A percentile compares a stretch with the other conserved stretches of the same genome.
phyloP scores from a whole-genome alignment of 1,140 invertebrate species.

The Drosophila teissieri region DNA sequence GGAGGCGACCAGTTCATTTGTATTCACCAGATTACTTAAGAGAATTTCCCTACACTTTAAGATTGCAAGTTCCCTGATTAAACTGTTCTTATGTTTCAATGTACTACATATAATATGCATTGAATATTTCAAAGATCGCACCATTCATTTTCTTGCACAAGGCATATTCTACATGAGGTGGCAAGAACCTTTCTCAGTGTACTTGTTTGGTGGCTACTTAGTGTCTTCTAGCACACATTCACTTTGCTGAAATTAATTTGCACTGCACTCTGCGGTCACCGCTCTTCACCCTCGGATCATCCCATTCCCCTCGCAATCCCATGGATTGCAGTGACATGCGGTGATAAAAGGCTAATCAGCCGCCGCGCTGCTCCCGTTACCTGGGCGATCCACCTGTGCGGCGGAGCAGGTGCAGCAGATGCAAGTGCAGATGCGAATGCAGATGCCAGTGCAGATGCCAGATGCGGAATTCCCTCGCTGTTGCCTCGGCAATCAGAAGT shows the following conservation, averaged over 20 bases:
- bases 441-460: constrained; percentile 60
- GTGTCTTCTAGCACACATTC: constrained; percentile 25
- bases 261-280: constrained; percentile 50
- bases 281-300: constrained; percentile 5
- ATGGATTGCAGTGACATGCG: constrained; percentile 11
- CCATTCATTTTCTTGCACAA: too few species aligned
- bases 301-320: not conserved
- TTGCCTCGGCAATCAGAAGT: constrained; percentile 26
- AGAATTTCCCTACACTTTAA: too few species aligned
- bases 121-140: too few species aligned
- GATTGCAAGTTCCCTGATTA: too few species aligned
- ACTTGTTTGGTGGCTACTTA: not conserved
- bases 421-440: constrained; percentile 33
- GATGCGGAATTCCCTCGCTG: constrained; percentile 28
- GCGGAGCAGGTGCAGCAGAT: constrained; percentile 30
- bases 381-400: constrained; percentile 30
- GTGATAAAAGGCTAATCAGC: constrained; percentile 43
- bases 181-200: not conserved
- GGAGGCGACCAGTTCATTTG: constrained; percentile 14
- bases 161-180: too few species aligned
- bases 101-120: too few species aligned
- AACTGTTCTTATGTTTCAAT: too few species aligned
- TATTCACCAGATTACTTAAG: too few species aligned
- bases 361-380: constrained; percentile 24
- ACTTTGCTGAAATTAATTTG: constrained; percentile 48